Conservation (phyloP, 2,113 vertebrate genomes). For the Miniopterus natalensis region DNA sequence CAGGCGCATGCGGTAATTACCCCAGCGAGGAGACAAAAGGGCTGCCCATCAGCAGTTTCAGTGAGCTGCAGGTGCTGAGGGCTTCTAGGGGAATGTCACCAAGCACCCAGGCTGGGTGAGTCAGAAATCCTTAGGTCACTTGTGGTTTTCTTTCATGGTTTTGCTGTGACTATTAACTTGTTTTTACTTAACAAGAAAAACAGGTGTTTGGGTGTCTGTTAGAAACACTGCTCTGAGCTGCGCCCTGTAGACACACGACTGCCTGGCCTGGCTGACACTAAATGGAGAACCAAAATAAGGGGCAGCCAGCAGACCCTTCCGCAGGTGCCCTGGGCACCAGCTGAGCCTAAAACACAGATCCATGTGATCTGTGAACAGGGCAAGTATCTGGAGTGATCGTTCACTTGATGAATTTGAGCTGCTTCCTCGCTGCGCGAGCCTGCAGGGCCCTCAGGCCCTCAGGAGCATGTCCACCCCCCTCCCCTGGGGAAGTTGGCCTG, state of each 20-base stretch:
- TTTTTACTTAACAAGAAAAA: slow-evolving; percentile 86
- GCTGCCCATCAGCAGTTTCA: slow-evolving; percentile 78
- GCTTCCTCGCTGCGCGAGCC: accelerated
- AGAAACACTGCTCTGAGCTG: slow-evolving; percentile 38
- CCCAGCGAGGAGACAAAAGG: slow-evolving; percentile 80
- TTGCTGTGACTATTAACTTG: slow-evolving; percentile 89
- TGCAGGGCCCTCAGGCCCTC: background rate
- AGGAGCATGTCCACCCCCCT: background rate
- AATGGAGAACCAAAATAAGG: background rate
- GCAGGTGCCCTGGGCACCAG: background rate
- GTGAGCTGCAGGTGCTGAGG: slow-evolving; percentile 85
- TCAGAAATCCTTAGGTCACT: slow-evolving; percentile 89
- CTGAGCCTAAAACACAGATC: background rate
- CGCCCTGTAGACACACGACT: background rate
- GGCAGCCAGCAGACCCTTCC: background rate
- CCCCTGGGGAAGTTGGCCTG: accelerated
- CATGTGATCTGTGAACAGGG: background rate
- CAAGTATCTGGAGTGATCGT: background rate
- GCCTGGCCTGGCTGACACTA: background rate
- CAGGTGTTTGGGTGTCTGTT: slow-evolving; percentile 86
- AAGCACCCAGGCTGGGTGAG: slow-evolving; percentile 83
- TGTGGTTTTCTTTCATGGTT: slow-evolving; percentile 93
- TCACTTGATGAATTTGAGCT: too few species aligned
- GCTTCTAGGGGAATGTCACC: slow-evolving; percentile 85
- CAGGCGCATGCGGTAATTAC: slow-evolving; percentile 77